Evolutionary conservation across 2,113 vertebrate species (phyloP).

Genomic region (Eubucco bourcierii): DNA sequence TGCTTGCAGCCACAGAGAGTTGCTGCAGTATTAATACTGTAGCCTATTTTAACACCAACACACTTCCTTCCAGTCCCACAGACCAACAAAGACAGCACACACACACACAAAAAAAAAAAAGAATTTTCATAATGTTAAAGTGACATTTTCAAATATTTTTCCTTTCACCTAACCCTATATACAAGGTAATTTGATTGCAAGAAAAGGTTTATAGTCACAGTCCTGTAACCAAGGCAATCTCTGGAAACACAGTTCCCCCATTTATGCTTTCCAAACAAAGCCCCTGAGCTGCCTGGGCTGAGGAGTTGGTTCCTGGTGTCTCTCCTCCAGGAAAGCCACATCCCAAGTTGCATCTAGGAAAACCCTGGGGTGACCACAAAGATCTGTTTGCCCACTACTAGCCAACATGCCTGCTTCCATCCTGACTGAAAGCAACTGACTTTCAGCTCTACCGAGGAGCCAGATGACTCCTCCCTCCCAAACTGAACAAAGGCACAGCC

Average conservation of each 20-base stretch:
- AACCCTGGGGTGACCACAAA: neutral
- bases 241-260: neutral
- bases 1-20: slow-evolving; percentile 25
- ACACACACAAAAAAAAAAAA: neutral
- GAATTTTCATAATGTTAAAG: neutral
- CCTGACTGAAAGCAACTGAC: neutral
- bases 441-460: neutral
- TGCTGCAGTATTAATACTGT: slow-evolving; percentile 40
- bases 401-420: neutral
- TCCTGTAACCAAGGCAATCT: neutral
- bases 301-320: neutral
- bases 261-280: neutral
- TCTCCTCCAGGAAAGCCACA: neutral
- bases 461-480: neutral
- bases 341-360: neutral
- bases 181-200: neutral
- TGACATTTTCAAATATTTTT: neutral
- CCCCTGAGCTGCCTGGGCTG: neutral
- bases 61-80: slow-evolving; percentile 25
- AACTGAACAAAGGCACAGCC: neutral
- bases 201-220: neutral
- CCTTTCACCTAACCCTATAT: neutral
- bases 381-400: neutral
- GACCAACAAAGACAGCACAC: neutral
- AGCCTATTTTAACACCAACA: slow-evolving; percentile 36